Base-by-base conservation (phyloP, 2,797 vertebrate genomes). In the Melanotaenia boesemani region DNA sequence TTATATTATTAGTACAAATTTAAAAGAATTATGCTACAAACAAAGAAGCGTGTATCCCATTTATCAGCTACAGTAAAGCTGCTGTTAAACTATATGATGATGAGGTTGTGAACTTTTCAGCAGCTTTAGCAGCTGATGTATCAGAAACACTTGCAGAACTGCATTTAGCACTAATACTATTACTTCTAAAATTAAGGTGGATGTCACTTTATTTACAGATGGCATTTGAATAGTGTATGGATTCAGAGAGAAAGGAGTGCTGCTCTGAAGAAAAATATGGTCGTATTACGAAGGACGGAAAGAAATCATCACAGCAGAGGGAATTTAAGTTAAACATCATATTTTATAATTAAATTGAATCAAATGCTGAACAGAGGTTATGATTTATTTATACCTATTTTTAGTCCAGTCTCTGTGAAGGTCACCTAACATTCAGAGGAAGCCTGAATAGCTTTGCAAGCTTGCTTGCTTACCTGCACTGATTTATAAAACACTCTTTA, bases 311-410 rank as follows among this genome's bases (percentile, higher is more conserved):
- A 57, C 5, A 56, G 46, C n/a, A 30, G 13, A 70, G 46, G 41
- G 22, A 79, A 56, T 3, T 37, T 11, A 74, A 36, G 72, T 74
- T 52, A 60, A 82, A 61, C 24, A 32, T 59, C 57, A 79, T 6
- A 50, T 74, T 57, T 81, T 68, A 52, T 22, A 72, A 75, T 72
- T 81, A 34, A 75, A 62, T 28, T 2, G 54, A 71, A 83, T 52
- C 56, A 46, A 56, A 72, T 70, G 67, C 15, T 10, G 67, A 73
- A 71, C 62, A 72, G 6, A 66, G 65, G 56, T 59, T 70, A 77
- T 76, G 3, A 80, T 80, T 83, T 84, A 76, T 86, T 86, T 59
- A 81, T 81, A 48, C 54, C 58, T 7, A 34, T 77, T 54, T 64
- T 72, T 37, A 48, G 67, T 64, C 63, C 46, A 52, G 69, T 65